These are phyloP conservation scores for Pyrrhia umbra DNA, from an alignment of 2,888 invertebrate species.

Conservation along the genomic window DNA sequence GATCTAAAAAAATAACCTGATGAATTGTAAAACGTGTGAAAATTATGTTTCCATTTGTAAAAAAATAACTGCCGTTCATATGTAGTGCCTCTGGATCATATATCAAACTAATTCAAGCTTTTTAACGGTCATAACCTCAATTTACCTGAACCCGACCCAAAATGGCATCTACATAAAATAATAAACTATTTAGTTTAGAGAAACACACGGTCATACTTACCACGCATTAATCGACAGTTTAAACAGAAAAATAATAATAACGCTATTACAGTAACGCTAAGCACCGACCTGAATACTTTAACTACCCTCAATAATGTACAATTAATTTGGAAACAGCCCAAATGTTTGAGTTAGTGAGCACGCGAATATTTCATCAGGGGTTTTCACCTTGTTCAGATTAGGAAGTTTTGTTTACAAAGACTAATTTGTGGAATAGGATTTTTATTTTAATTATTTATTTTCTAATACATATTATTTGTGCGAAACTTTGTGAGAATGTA, in stretches of 20 bases:
- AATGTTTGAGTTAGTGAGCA: conserved; percentile 58
- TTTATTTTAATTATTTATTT: neutral
- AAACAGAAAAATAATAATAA: conserved; percentile 36
- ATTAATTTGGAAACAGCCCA: conserved; percentile 42
- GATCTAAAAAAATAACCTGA: no score
- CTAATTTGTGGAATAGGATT: neutral
- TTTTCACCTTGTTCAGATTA: conserved; percentile 33
- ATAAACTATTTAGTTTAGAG: neutral
- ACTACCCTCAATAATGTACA: conserved; percentile 41
- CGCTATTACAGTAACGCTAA: conserved; percentile 41
- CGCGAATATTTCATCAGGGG: conserved; percentile 77
- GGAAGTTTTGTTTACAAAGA: conserved; percentile 24
- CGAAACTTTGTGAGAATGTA: no score
- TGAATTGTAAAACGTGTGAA: no score
- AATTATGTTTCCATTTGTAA: no score
- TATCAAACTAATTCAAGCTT: no score
- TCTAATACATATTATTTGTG: no score
- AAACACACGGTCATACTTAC: neutral
- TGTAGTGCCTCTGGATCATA: no score
- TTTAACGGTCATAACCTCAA: no score
- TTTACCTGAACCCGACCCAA: no score
- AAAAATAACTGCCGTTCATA: no score
- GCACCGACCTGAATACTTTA: conserved; percentile 49
- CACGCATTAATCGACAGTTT: conserved; percentile 23
- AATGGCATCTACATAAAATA: no score